These are phyloP conservation scores for Recurvirostra avosetta DNA, from an alignment of 2,113 vertebrate species.

Conservation along the genomic window DNA sequence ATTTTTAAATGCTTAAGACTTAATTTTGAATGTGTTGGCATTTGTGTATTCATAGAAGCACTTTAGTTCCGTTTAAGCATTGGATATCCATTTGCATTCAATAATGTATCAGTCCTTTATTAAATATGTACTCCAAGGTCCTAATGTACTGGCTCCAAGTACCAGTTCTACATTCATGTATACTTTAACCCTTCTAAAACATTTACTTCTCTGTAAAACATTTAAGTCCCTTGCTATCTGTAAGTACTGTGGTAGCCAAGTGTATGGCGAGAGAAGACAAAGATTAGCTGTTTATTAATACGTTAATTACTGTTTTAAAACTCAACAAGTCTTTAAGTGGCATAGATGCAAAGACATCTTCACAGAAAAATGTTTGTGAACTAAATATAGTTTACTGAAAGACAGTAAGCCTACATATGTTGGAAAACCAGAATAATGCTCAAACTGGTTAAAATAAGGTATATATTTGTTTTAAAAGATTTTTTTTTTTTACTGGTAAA, in stretches of 20 bases:
- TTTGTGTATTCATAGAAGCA: not conserved
- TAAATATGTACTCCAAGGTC: not conserved
- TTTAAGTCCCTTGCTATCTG: not conserved
- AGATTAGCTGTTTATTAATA: constrained; percentile 55
- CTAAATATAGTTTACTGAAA: constrained; percentile 43
- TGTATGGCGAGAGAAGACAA: not conserved
- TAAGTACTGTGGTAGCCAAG: not conserved
- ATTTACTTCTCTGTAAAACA: constrained; percentile 14
- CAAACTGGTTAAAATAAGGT: constrained; percentile 1
- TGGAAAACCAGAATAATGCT: constrained; percentile 46
- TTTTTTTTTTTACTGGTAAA: not conserved
- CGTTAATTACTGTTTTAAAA: constrained; percentile 70
- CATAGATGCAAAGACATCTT: not conserved
- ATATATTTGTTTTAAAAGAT: not conserved
- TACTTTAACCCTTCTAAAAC: constrained; percentile 25
- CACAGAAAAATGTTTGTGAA: constrained; percentile 32
- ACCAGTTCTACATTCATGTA: not conserved
- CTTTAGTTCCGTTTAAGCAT: not conserved
- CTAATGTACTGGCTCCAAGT: not conserved
- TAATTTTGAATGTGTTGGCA: not conserved
- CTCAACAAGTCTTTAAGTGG: constrained; percentile 49
- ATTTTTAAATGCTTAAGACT: not conserved
- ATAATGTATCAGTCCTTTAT: not conserved
- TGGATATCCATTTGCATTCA: not conserved
- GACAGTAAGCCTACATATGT: constrained; percentile 30